Conservation (phyloP, 2,797 vertebrate genomes). For the Yasuhikotakia modesta region DNA sequence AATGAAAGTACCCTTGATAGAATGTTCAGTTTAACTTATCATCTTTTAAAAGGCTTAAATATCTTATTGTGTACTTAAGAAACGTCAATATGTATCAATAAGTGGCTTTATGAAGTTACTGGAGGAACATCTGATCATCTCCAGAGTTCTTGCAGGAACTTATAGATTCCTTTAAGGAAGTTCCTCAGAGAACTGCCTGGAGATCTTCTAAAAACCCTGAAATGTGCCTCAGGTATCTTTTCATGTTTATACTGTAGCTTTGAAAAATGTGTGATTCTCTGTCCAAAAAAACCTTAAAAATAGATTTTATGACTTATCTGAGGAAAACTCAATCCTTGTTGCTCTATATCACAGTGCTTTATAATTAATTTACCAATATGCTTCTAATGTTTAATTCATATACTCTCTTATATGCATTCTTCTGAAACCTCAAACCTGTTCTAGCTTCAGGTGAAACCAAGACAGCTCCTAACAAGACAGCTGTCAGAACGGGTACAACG, state of each 20-base stretch:
- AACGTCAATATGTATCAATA: no score
- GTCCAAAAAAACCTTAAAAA: not conserved
- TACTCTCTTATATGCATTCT: not conserved
- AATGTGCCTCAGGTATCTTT: no score
- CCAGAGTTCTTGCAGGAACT: not conserved
- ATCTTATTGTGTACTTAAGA: no score
- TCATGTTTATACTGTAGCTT: no score
- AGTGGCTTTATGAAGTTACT: no score
- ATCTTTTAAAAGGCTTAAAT: no score
- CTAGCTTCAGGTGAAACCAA: not conserved
- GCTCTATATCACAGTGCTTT: not conserved
- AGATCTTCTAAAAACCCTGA: no score
- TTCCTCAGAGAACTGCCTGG: no score
- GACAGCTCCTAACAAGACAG: not conserved
- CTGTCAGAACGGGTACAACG: not conserved
- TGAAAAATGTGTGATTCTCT: not conserved
- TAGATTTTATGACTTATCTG: slow-evolving; percentile 3
- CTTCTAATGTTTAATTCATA: not conserved
- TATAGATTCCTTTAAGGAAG: no score
- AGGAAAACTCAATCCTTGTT: not conserved
- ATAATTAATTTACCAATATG: not conserved
- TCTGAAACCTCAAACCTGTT: not conserved
- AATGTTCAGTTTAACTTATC: no score
- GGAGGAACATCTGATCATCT: not conserved
- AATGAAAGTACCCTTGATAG: no score